A percentile compares a stretch with the other conserved stretches of the same genome.
These are phyloP conservation scores for Paracentrotus lividus DNA, from an alignment of 53 echinoderm and acorn worm genomes.

Conservation along the genomic window DNA sequence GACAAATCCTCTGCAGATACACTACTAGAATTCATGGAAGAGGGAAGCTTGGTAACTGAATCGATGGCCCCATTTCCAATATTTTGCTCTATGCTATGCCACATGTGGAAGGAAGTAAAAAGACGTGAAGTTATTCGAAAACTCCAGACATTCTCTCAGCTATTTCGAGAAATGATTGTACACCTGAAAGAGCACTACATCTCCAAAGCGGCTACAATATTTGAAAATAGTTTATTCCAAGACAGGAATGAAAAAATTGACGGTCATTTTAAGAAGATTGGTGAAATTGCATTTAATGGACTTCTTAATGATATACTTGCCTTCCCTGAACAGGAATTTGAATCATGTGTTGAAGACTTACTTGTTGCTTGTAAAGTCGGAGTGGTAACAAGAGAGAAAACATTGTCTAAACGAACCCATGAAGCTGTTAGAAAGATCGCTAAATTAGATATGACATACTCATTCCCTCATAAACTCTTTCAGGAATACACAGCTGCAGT, in stretches of 20 bases:
- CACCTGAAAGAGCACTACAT: constrained; percentile 28
- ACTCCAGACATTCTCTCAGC: constrained; percentile 29
- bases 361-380: neutral
- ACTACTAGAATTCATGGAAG: neutral
- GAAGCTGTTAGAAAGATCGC: neutral
- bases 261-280: neutral
- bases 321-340: neutral
- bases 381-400: neutral
- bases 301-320: neutral
- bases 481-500: neutral
- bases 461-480: constrained; percentile 26
- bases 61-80: constrained; percentile 12
- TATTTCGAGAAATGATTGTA: neutral
- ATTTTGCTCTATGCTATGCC: constrained; percentile 10
- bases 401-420: neutral
- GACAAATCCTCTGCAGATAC: neutral
- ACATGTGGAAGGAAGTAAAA: constrained; percentile 8
- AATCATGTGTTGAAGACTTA: neutral
- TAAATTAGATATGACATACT: neutral
- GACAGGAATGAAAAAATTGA: neutral
- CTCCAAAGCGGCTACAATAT: neutral
- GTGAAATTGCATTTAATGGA: constrained; percentile 29
- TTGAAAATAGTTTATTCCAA: neutral
- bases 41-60: neutral
- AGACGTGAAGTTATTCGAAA: neutral